Evolutionary conservation across 2,888 invertebrate species (phyloP).

Genomic region (Archips xylosteana): DNA sequence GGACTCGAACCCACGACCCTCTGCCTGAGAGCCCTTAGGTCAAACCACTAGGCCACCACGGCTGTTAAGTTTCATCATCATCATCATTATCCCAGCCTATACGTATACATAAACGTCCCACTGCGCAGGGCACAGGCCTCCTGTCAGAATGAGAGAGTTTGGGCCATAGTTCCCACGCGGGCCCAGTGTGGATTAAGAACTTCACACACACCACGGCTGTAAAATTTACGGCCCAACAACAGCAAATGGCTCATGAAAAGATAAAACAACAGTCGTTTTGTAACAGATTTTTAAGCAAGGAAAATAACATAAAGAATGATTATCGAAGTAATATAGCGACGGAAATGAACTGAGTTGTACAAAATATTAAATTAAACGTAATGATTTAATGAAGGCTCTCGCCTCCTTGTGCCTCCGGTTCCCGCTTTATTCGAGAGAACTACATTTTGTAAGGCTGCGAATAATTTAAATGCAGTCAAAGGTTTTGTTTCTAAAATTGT

Average conservation of each 20-base stretch:
- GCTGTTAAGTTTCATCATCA: too few species aligned
- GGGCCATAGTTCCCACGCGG: too few species aligned
- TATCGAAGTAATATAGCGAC: constrained; percentile 2
- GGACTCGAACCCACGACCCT: too few species aligned
- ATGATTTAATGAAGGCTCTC: constrained; percentile 2
- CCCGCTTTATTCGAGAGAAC: constrained; percentile 2
- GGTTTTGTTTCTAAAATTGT: neutral
- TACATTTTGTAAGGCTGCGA: neutral
- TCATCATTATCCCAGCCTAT: too few species aligned
- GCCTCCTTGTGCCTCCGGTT: neutral
- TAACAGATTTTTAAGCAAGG: neutral
- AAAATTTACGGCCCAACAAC: too few species aligned
- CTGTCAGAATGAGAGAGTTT: too few species aligned
- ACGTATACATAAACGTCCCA: too few species aligned
- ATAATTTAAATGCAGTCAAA: constrained; percentile 1
- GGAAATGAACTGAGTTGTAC: neutral
- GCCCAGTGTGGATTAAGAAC: too few species aligned
- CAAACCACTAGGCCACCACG: too few species aligned
- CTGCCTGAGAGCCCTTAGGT: too few species aligned
- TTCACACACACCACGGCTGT: too few species aligned
- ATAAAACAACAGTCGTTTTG: neutral
- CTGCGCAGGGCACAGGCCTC: too few species aligned
- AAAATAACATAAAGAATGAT: neutral
- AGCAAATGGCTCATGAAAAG: neutral
- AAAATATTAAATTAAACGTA: constrained; percentile 7